Evolutionary conservation across 2,888 invertebrate genomes (phyloP).

Genomic region (Ptycholaimellus sp.): DNA sequence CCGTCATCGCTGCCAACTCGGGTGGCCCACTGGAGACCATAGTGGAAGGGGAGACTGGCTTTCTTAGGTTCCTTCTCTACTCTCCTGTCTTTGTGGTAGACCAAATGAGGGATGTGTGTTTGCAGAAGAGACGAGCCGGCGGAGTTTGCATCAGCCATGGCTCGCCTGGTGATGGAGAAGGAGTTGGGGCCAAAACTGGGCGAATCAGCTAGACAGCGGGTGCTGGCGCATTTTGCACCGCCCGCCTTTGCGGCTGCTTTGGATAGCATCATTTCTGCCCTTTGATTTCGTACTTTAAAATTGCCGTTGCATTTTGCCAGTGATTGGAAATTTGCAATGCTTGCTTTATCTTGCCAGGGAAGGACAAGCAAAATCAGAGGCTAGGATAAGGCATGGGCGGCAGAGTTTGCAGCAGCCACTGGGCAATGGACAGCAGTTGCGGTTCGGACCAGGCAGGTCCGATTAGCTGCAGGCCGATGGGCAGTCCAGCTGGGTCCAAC

Average conservation of each 20-base stretch:
- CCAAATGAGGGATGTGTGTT: conserved; percentile 11
- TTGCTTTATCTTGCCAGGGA: conserved; percentile 10
- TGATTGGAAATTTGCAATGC: not conserved
- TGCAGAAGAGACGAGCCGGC: conserved; percentile 9
- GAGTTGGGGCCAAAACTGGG: conserved; percentile 1
- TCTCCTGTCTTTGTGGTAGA: conserved; percentile 3
- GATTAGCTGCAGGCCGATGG: too few relatives aligned
- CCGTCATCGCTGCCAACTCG: conserved; percentile 76
- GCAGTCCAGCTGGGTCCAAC: too few relatives aligned
- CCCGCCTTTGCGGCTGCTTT: conserved; percentile 12
- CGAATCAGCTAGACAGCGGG: conserved; percentile 8
- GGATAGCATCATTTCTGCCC: conserved; percentile 9
- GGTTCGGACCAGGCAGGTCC: too few relatives aligned
- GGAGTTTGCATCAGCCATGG: conserved; percentile 2
- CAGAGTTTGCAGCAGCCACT: too few relatives aligned
- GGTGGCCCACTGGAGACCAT: conserved; percentile 90
- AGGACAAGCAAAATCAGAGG: too few relatives aligned
- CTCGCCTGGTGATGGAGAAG: conserved; percentile 1
- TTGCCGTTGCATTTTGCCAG: not conserved
- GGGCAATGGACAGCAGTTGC: too few relatives aligned
- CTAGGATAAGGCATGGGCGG: too few relatives aligned
- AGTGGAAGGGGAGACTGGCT: conserved; percentile 29
- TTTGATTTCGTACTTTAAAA: too few relatives aligned
- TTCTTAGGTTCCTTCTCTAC: conserved; percentile 15
- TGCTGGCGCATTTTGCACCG: conserved; percentile 13